Evolutionary conservation across 2,797 vertebrate species (phyloP).

Genomic region (Parotocinclus haroldoi): DNA sequence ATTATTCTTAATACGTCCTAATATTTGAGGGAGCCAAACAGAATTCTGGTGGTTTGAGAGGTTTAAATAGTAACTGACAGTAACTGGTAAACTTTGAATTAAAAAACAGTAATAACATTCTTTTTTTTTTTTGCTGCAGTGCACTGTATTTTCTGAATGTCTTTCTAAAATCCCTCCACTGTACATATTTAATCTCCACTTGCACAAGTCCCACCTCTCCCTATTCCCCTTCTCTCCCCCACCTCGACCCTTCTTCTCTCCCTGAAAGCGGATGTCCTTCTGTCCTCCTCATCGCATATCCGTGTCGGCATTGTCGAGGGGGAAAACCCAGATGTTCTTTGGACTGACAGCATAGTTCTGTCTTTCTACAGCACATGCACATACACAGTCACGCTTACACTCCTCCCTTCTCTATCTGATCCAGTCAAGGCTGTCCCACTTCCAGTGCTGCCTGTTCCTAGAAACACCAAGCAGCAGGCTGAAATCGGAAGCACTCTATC

Average conservation of each 20-base stretch:
- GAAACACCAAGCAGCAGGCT: constrained; percentile 31
- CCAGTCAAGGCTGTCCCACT: constrained; percentile 30
- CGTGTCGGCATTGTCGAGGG: constrained; percentile 47
- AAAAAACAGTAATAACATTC: no score
- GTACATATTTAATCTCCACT: constrained; percentile 16
- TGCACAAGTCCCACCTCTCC: constrained; percentile 9
- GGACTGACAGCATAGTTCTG: constrained; percentile 38
- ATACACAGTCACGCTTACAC: constrained; percentile 2
- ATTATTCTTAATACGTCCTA: no score
- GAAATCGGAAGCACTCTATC: constrained; percentile 57
- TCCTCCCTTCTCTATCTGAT: constrained; percentile 39
- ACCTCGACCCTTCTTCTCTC: constrained; percentile 10
- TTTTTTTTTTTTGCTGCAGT: no score
- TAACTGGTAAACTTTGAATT: no score
- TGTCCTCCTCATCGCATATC: constrained; percentile 42
- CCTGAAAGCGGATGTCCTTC: constrained; percentile 36
- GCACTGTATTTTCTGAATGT: neutral
- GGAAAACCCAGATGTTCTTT: constrained; percentile 52
- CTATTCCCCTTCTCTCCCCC: no score
- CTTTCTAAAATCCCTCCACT: constrained; percentile 7
- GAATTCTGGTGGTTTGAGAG: no score
- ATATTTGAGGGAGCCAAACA: no score
- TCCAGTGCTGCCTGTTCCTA: constrained; percentile 33
- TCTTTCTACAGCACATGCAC: constrained; percentile 29
- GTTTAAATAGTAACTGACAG: no score